These are phyloP conservation scores for Harpagifer antarcticus DNA, from an alignment of 2,797 vertebrate genomes.

Conservation along the genomic window DNA sequence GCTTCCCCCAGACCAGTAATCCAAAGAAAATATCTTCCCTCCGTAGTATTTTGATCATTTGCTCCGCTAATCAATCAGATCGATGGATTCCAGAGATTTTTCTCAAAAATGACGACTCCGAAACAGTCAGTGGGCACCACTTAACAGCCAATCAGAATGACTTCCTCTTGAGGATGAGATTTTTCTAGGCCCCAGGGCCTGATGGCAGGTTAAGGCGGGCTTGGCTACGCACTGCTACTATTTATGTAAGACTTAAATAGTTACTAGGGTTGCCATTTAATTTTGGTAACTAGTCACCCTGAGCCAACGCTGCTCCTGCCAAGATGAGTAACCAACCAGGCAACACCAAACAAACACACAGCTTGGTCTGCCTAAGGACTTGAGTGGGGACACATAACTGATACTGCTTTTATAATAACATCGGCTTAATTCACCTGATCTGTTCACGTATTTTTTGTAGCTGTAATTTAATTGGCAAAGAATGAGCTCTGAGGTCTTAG, in stretches of 20 bases:
- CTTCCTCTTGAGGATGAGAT: too few relatives aligned
- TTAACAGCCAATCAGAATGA: too few relatives aligned
- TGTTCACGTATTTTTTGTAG: fast-evolving
- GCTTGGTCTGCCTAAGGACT: background rate
- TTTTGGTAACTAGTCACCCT: slow-evolving; percentile 15
- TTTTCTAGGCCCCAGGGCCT: too few relatives aligned
- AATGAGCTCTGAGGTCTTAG: slow-evolving; percentile 77
- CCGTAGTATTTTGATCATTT: too few relatives aligned
- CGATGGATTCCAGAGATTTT: too few relatives aligned
- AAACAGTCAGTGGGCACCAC: too few relatives aligned
- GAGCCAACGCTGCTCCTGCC: slow-evolving; percentile 26
- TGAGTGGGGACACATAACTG: background rate
- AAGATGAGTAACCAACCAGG: slow-evolving; percentile 55
- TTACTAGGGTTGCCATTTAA: background rate
- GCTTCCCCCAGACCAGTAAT: too few relatives aligned
- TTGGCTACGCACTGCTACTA: too few relatives aligned
- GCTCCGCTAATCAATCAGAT: too few relatives aligned
- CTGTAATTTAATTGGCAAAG: background rate
- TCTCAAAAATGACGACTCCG: too few relatives aligned
- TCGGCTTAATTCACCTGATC: background rate
- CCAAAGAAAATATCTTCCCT: too few relatives aligned
- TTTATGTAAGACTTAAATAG: background rate
- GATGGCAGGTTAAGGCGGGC: too few relatives aligned
- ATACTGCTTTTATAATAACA: background rate
- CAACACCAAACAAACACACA: slow-evolving; percentile 68